Evolutionary conservation across 92 coral and sea anemone genomes (phyloP), one percentile per base, ranked within the genome.

Genomic region (Zoanthus solanderi): DNA sequence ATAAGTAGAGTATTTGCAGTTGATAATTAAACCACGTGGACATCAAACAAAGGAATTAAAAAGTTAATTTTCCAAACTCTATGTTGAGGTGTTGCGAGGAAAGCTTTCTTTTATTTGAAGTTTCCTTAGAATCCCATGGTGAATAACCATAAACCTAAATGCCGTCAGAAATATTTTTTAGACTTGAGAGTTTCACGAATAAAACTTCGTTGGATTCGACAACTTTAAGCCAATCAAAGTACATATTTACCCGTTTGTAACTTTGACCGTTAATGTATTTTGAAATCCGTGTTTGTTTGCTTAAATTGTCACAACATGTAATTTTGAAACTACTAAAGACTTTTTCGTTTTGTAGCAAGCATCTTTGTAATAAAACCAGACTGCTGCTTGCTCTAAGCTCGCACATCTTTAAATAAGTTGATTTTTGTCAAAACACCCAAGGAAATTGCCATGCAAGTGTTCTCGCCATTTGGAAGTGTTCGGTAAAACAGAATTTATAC

Each of bases 1-100:
- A 66, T 58, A 63, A 46, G 17, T 63, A 34, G 15, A 23, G 17
- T 81, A 73, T 81, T 81, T 81, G 75, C 75, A 81, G 28, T 81
- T 45, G 75, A 81, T 81, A 81, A 81, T 81, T 50, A 66, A 66
- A 66, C 85, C 85, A 81, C 85, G 85, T 81, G 85, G 73, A 81
- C 23, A 18, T 12, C 85, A 81, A 81, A 81, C 85, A 81, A 81
- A 65, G 85, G 66, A 81, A 63, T 81, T 81, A 75, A 81, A 67
- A 81, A 65, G 28, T 61, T 66, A 73, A 65, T 46, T 81, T 81
- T 65, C 23, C 18, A 81, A 47, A 71, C 23, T 50, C 58, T 65
- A 65, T 81, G 15, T 47, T 45, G 60, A 81, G 34, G 85, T 65
- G 74, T 46, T 81, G 61, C 50, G 28, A 29, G 32, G 23, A 17